Evolutionary conservation across 2,888 invertebrate species (phyloP).

Genomic region (Endomychus coccineus): DNA sequence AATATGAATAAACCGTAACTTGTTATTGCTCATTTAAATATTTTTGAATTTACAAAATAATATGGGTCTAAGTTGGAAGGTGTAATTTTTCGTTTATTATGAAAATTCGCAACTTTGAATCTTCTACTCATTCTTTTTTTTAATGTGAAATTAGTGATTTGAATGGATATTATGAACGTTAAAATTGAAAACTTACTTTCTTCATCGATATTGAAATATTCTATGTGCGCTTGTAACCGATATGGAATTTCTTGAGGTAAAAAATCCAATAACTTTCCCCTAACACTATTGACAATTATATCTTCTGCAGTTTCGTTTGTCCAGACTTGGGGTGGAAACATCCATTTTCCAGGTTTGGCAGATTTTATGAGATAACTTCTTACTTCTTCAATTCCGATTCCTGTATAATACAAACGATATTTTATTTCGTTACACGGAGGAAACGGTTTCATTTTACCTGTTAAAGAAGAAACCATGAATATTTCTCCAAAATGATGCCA

Average conservation of each 20-base stretch:
- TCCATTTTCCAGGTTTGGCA: conserved; percentile 61
- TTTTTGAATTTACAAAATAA: no score
- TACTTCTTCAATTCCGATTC: conserved; percentile 37
- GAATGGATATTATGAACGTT: no score
- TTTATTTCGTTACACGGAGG: no score
- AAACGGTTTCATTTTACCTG: conserved; percentile 43
- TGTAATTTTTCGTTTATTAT: no score
- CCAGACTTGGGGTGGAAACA: conserved; percentile 58
- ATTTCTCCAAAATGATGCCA: conserved; percentile 81
- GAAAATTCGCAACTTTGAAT: no score
- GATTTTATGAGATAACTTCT: conserved; percentile 56
- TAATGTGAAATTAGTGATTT: no score
- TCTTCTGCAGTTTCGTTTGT: conserved; percentile 67
- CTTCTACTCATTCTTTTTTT: no score
- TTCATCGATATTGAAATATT: conserved; percentile 55
- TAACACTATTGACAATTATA: conserved; percentile 66
- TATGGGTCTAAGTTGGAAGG: no score
- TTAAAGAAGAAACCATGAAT: conserved; percentile 85
- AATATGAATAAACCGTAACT: no score
- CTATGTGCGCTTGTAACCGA: conserved; percentile 55
- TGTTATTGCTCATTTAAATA: no score
- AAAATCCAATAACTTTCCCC: conserved; percentile 77
- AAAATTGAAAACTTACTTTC: conserved; percentile 43
- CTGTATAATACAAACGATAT: conserved; percentile 24
- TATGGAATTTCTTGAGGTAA: conserved; percentile 86